These are phyloP conservation scores for Alligator sinensis DNA, from an alignment of 2,113 vertebrate species.

Conservation along the genomic window DNA sequence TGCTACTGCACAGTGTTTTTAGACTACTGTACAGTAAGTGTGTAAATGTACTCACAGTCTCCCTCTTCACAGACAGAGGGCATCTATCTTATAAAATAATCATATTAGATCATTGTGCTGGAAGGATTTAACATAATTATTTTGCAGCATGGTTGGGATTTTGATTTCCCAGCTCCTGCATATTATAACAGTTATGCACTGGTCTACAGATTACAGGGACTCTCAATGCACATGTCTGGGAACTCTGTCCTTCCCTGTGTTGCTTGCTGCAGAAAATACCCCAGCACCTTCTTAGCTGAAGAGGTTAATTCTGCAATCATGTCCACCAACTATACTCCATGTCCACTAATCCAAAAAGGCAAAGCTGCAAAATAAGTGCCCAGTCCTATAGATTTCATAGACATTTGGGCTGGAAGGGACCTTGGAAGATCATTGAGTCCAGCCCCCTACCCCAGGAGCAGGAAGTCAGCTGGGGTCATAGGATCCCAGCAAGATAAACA, in stretches of 20 bases:
- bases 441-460: no score
- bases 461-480: no score
- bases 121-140: conserved; percentile 16
- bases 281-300: not conserved
- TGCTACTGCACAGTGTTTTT: no score
- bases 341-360: not conserved
- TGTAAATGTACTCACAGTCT: no score
- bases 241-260: not conserved
- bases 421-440: no score
- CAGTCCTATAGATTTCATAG: not conserved
- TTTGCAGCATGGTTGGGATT: conserved; percentile 52
- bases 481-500: no score
- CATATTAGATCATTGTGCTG: not conserved
- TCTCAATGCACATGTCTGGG: not conserved
- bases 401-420: no score
- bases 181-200: not conserved
- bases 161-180: conserved; percentile 18
- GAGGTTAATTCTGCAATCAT: not conserved
- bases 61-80: no score
- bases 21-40: no score
- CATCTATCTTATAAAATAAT: conserved; percentile 18
- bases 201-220: not conserved
- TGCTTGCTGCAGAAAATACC: not conserved
- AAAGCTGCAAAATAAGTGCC: not conserved
- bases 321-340: not conserved